Percentiles rank a stretch among this genome's conserved stretches.
These are phyloP conservation scores for Spinibarbus caldwelli DNA, from an alignment of 2,797 vertebrate species.

Conservation along the genomic window DNA sequence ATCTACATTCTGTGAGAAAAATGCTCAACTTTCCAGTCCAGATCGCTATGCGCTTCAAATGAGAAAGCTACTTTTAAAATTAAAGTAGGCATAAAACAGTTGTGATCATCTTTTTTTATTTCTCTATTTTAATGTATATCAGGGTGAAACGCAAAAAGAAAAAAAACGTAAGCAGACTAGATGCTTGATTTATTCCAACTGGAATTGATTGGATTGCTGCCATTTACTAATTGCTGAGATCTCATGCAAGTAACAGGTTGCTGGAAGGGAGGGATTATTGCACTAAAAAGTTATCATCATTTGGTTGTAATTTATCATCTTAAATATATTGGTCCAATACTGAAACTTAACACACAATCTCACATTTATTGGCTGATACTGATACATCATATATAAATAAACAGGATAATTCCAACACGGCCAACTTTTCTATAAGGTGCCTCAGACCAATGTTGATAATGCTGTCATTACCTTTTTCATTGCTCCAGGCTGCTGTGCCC, in stretches of 20 bases:
- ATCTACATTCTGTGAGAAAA: background rate
- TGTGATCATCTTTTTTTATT: background rate
- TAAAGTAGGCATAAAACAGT: background rate
- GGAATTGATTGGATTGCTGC: background rate
- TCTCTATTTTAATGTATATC: background rate
- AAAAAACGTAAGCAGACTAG: background rate
- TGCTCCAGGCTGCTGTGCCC: slow-evolving; percentile 88
- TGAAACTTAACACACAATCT: background rate
- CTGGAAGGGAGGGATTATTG: background rate
- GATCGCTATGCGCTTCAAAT: too few species aligned
- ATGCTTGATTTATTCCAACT: background rate
- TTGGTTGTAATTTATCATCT: background rate
- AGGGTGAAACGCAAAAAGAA: background rate
- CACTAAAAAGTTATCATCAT: background rate
- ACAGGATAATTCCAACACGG: too few species aligned
- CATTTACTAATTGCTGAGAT: background rate
- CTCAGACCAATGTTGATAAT: too few species aligned
- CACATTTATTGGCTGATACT: too few species aligned
- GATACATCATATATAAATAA: too few species aligned
- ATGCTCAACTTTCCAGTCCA: background rate
- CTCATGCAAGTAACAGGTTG: background rate
- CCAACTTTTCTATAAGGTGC: too few species aligned
- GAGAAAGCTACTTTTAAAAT: too few species aligned
- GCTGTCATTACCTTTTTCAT: slow-evolving; percentile 89
- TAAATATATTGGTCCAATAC: background rate